Conservation (phyloP, 2,797 vertebrate species). For the Hybognathus amarus region DNA sequence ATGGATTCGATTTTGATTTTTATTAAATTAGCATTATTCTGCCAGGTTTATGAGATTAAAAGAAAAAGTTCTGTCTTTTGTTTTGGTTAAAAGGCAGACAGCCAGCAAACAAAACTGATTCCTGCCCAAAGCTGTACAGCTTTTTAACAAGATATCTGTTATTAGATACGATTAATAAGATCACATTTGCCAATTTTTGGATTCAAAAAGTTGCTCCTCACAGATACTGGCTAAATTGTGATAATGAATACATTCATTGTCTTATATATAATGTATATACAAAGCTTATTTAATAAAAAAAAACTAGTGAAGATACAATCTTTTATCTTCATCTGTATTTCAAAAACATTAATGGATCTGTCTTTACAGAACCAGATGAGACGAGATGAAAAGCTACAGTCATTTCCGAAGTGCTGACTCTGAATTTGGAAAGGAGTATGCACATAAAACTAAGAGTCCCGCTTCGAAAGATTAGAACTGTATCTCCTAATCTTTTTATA, state of each 20-base stretch:
- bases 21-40: conserved; percentile 36
- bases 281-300: not conserved
- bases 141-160: conserved; percentile 29
- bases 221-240: not conserved
- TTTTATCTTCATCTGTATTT: not conserved
- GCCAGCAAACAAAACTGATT: conserved; percentile 25
- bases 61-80: conserved; percentile 10
- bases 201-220: conserved; percentile 14
- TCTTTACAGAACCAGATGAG: conserved; percentile 7
- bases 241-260: not conserved
- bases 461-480: not conserved
- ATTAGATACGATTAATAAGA: not conserved
- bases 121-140: conserved; percentile 25
- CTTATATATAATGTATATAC: too few relatives aligned
- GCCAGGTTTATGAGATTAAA: conserved; percentile 27
- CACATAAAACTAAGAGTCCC: not conserved
- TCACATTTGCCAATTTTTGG: not conserved
- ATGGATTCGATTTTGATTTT: conserved; percentile 44
- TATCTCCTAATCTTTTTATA: conserved; percentile 13
- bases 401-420: not conserved
- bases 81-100: conserved; percentile 22
- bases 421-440: not conserved
- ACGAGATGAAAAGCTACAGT: not conserved
- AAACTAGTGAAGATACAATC: not conserved
- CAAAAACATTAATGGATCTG: not conserved